These are phyloP conservation scores for Rhynchotus rufescens DNA, from an alignment of 2,797 vertebrate genomes.

Conservation along the genomic window DNA sequence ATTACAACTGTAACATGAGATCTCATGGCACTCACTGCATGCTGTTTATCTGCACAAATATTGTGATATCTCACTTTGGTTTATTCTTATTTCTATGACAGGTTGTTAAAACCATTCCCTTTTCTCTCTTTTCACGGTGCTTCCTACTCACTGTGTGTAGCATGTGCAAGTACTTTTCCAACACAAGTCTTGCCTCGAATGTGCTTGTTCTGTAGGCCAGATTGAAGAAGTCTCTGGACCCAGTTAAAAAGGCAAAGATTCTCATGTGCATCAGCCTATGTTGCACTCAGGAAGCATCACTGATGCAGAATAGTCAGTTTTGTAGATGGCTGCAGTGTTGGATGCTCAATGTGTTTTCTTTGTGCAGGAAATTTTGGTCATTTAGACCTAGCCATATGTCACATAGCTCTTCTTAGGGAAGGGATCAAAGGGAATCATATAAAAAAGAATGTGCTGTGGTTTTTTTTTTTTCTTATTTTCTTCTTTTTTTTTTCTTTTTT, in stretches of 20 bases:
- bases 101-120: background rate
- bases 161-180: background rate
- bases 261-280: background rate
- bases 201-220: background rate
- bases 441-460: background rate
- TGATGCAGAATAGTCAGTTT: background rate
- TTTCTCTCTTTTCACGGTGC: background rate
- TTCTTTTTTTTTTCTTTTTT: background rate
- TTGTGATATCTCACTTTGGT: background rate
- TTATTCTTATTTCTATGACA: background rate
- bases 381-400: background rate
- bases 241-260: background rate
- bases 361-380: background rate
- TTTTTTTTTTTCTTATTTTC: background rate
- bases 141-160: background rate
- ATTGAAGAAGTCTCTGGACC: background rate
- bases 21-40: background rate
- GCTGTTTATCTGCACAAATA: background rate
- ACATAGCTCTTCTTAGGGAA: background rate
- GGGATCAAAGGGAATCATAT: background rate
- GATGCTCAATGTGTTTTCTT: background rate
- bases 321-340: background rate
- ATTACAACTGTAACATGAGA: background rate
- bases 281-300: background rate
- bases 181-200: background rate